These are phyloP conservation scores for Sphyrna mokarran DNA, from an alignment of 2,113 vertebrate genomes.

Conservation along the genomic window DNA sequence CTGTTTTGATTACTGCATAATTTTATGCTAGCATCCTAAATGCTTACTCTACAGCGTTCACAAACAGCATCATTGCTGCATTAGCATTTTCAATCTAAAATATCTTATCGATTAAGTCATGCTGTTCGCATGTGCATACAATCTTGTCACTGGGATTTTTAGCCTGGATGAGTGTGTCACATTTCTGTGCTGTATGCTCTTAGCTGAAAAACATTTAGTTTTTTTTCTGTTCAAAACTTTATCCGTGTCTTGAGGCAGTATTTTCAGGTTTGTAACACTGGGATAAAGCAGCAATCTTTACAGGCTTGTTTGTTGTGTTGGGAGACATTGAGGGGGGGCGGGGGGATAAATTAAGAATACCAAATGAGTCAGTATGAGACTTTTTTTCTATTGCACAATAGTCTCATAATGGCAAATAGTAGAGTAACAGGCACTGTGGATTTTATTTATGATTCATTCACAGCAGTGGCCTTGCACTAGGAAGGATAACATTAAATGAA, in stretches of 20 bases:
- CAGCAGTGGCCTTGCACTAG: neutral
- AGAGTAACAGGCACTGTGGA: neutral
- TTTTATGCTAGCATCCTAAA: constrained; percentile 42
- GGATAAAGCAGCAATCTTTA: neutral
- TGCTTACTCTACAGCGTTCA: neutral
- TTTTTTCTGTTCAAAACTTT: neutral
- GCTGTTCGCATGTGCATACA: neutral
- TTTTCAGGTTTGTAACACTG: neutral
- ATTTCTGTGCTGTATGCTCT: neutral
- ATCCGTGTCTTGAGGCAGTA: neutral
- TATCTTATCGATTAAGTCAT: constrained; percentile 13
- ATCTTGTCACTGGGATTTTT: constrained; percentile 17
- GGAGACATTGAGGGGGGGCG: neutral
- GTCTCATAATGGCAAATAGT: neutral
- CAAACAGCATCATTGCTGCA: neutral
- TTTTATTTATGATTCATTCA: neutral
- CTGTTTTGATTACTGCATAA: constrained; percentile 60
- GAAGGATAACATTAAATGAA: neutral
- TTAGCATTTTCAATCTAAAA: constrained; percentile 25
- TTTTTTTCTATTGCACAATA: neutral
- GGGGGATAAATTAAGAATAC: neutral
- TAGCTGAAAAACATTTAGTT: neutral
- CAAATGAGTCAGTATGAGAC: neutral
- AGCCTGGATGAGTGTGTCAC: neutral
- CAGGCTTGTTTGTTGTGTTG: neutral